Evolutionary conservation across 2,797 vertebrate species (phyloP), one percentile per base, ranked within the genome.

Genomic region (Calcarius lapponicus): DNA sequence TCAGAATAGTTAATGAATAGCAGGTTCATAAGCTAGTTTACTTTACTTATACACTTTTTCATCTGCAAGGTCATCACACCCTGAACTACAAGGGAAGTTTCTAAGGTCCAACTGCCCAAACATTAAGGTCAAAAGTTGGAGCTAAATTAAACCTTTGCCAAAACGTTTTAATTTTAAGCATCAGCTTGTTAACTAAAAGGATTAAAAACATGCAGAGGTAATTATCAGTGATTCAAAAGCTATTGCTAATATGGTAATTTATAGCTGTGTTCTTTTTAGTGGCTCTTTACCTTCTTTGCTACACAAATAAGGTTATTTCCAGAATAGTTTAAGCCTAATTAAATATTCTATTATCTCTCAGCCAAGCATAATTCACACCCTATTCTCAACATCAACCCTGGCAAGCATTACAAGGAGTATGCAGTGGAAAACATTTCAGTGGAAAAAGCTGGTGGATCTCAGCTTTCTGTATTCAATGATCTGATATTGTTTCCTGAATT

Each of bases 261-360:
- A 75, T 53, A 86, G 32, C 32, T 92, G 32, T 71, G 60, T 53
- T 91, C 53, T 85, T 92, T 17, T 67, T 21, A 86, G 38, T 54
- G 38, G 60, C 65, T 82, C 60, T 90, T 80, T 87, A 91, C 79
- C 51, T 94, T 80, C 64, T 69, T 80, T 88, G 34, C 84, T 80
- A 24, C 69, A 89, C 47, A 90, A 88, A 84, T 85, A 87, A 84
- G 57, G 65, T 88, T 92, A 87, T 90, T 95, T 95, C 79, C 69
- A 88, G 54, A 90, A 92, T 64, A 0, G 0, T 73, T 95, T 53
- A 80, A 80, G 42, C 31, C 43, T 87, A 88, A 91, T 88, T 93
- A 88, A 90, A 75, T 76, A 31, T 82, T 58, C 24, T 76, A 47
- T 93, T 88, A 70, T 94, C 47, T 88, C 40, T 64, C 75, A 87